Evolutionary conservation across 1,140 invertebrate genomes (phyloP).

Genomic region (honey bee (Apis mellifera)): DNA sequence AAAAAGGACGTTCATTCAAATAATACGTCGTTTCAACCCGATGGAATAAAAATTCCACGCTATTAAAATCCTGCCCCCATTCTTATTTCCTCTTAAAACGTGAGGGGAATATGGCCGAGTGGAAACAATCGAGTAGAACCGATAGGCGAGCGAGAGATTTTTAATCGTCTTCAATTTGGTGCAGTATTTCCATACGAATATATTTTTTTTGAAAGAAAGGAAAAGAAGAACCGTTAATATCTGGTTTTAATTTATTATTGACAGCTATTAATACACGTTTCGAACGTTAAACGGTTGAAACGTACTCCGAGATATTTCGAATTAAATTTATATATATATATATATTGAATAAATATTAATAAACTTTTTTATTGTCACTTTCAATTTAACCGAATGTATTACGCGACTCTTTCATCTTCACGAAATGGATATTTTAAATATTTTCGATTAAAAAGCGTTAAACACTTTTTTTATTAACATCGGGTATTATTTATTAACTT

Average conservation of each 20-base stretch:
- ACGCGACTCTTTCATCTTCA: no score
- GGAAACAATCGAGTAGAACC: no score
- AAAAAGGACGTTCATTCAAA: no score
- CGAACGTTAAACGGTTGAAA: not conserved
- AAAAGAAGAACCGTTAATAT: no score
- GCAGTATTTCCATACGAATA: conserved; percentile 4
- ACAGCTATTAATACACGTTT: conserved; percentile 4
- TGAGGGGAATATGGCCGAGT: no score
- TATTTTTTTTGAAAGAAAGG: not conserved
- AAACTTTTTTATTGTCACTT: not conserved
- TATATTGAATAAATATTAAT: not conserved
- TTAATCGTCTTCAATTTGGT: not conserved
- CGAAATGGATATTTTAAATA: not conserved
- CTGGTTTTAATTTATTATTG: conserved; percentile 40
- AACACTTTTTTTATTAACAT: not conserved
- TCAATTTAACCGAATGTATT: not conserved
- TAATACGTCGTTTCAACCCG: no score
- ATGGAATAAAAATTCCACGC: no score
- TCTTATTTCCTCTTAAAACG: no score
- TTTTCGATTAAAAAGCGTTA: not conserved
- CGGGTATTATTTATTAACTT: not conserved
- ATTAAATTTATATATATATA: not conserved
- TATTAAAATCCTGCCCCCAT: no score
- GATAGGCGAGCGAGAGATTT: no score
- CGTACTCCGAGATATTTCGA: not conserved